Percentiles rank a stretch among this genome's conserved stretches.
Conservation (phyloP, 37 sponge, comb jelly and placozoan species). For the Bolinopsis microptera region DNA sequence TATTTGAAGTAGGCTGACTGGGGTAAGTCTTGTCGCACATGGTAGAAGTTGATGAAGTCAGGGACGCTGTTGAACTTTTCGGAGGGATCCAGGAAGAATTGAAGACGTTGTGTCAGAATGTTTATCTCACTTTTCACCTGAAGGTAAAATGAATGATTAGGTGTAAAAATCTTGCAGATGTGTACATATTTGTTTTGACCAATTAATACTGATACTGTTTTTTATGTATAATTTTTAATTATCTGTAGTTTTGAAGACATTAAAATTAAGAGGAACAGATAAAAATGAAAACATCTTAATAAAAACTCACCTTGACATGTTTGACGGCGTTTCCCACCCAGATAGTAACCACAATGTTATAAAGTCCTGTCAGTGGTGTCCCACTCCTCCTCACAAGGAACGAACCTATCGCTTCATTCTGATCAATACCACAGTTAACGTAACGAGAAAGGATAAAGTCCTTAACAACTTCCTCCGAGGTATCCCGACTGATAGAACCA, state of each 20-base stretch:
- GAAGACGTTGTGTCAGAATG: not conserved
- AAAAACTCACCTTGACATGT: constrained; percentile 27
- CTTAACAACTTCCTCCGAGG: not conserved
- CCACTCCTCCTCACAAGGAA: constrained; percentile 54
- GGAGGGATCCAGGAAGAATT: not conserved
- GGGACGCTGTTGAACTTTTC: not conserved
- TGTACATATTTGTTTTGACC: too few relatives aligned
- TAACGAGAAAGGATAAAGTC: constrained; percentile 34
- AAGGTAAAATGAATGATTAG: not conserved
- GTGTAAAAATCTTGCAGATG: too few relatives aligned
- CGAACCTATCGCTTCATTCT: not conserved
- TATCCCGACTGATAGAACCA: not conserved
- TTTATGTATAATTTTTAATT: too few relatives aligned
- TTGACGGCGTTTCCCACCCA: constrained; percentile 23
- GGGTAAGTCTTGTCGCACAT: not conserved
- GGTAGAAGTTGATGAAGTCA: not conserved
- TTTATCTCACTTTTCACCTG: not conserved
- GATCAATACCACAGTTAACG: not conserved
- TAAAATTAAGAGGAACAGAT: too few relatives aligned
- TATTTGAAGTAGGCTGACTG: constrained; percentile 31
- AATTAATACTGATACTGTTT: too few relatives aligned
- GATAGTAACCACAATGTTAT: not conserved
- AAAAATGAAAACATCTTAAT: not conserved
- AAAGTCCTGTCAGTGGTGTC: not conserved
- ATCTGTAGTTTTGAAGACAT: too few relatives aligned